Evolutionary conservation across 1,140 invertebrate species (phyloP).

Genomic region (Apocrypta bakeri): DNA sequence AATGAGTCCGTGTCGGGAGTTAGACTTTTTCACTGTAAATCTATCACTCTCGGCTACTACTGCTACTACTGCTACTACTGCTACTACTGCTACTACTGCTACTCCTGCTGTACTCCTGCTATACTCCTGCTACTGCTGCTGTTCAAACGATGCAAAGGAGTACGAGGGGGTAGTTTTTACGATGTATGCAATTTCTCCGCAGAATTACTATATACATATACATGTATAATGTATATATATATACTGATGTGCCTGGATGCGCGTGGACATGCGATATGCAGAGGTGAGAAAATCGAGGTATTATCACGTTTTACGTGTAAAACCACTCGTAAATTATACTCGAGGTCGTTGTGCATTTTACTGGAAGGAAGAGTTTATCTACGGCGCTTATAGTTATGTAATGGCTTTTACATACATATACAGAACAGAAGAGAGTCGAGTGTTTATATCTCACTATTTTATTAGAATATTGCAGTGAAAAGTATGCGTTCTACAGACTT

Average conservation of each 20-base stretch:
- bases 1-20: conserved; percentile 6
- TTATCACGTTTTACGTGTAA: neutral
- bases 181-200: neutral
- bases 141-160: too few relatives aligned
- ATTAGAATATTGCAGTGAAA: too few relatives aligned
- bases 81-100: too few relatives aligned
- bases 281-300: neutral
- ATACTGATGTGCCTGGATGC: too few relatives aligned
- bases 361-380: neutral
- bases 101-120: too few relatives aligned
- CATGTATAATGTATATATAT: too few relatives aligned
- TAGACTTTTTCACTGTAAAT: neutral
- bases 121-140: too few relatives aligned
- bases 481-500: too few relatives aligned
- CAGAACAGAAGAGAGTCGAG: neutral
- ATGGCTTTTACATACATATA: neutral
- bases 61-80: too few relatives aligned
- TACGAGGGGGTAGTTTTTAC: too few relatives aligned
- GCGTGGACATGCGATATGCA: neutral
- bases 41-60: too few relatives aligned
- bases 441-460: too few relatives aligned
- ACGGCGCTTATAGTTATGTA: neutral
- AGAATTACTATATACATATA: neutral
- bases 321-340: conserved; percentile 13
- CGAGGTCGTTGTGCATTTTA: conserved; percentile 1